Base-by-base conservation (phyloP, 2,797 vertebrate genomes). In the Acanthornis magna region DNA sequence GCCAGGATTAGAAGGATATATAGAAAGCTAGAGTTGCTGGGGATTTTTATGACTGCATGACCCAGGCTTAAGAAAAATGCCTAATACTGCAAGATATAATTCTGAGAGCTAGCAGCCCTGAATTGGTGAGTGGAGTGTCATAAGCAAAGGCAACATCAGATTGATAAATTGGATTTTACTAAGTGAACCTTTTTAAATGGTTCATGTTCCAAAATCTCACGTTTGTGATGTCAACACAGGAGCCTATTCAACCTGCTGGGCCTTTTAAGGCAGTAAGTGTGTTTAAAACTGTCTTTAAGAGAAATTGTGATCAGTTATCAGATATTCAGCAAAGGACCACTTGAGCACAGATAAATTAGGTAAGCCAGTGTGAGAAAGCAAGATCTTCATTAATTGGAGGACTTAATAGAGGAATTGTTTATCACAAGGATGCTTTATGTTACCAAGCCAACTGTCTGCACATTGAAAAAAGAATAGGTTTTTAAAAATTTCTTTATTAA, bases 1-100 rank as follows among this genome's bases (percentile, higher is more conserved):
- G 76, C 76, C 68, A 90, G 83, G 89, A 93, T 94, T 95, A 97
- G 55, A 89, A 67, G 25, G 77, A 60, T 90, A 84, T 86, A 94
- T 36, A 36, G 89, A 93, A 93, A 82, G 26, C 82, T 89, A 16
- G 32, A 43, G 17, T 85, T 94, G 55, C 55, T 78, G 43, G 45
- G 32, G 77, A 63, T 86, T 92, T 90, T 93, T 84, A 77, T 91
- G 57, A 58, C 79, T 88, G 43, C 29, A 11, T 68, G 82, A 93
- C 38, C 82, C 54, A 91, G 70, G 54, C 58, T 89, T 93, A 84
- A 67, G 82, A 77, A 90, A 93, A 95, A 94, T 67, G 43, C 71
- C 22, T 63, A 61, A 82, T 79, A 43, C 61, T 73, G 53, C 34
- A 91, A 83, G 74, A 68, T 61, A 40, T 1, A 57, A 70, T 93